A percentile compares a stretch with the other conserved stretches of the same genome.
Conservation (phyloP, 2,113 vertebrate species). For the Syngnathus floridae region DNA sequence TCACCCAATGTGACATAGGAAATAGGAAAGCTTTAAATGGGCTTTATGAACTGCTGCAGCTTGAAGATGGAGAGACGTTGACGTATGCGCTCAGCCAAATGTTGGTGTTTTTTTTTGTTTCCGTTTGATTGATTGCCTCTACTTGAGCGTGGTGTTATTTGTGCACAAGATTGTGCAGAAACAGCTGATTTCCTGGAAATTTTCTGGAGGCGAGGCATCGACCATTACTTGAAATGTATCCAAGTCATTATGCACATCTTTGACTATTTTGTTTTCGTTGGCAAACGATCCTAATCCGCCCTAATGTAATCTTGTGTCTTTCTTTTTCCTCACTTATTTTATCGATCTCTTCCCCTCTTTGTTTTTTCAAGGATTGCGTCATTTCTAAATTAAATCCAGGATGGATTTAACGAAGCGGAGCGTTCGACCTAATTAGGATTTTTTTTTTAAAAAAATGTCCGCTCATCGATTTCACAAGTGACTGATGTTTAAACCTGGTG, state of each 20-base stretch:
- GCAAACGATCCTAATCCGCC: no score
- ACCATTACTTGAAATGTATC: background rate
- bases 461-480: background rate
- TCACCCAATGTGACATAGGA: background rate
- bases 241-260: background rate
- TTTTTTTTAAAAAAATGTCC: no score
- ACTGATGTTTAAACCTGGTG: background rate
- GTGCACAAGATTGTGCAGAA: background rate
- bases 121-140: background rate
- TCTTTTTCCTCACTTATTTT: no score
- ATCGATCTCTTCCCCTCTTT: no score
- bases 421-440: background rate
- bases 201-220: background rate
- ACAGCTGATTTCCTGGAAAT: background rate
- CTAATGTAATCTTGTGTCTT: no score
- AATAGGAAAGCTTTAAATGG: slow-evolving; percentile 19
- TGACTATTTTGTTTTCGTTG: background rate
- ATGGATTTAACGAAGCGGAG: background rate
- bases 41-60: background rate
- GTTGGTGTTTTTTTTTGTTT: background rate
- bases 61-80: background rate
- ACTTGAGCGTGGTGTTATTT: background rate
- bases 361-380: no score
- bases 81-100: background rate
- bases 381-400: background rate